These are phyloP conservation scores for Cantharis lateralis DNA, from an alignment of 2,888 invertebrate species.

Conservation along the genomic window DNA sequence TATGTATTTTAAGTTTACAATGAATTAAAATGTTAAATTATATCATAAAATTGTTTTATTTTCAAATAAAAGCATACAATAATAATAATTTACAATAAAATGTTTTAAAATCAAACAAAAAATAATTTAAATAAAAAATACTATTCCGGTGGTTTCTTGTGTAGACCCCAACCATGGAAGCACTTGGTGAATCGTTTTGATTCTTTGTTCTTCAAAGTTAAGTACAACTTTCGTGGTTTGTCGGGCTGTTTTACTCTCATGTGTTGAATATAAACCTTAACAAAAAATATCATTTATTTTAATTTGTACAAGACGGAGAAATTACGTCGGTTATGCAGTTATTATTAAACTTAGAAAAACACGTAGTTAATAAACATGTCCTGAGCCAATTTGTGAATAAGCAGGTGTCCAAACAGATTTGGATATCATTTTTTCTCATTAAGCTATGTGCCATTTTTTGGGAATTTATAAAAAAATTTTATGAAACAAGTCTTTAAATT, in stretches of 20 bases:
- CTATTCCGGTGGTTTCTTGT: constrained; percentile 81
- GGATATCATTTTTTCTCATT: no score
- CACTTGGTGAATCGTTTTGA: constrained; percentile 94
- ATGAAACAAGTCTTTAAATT: no score
- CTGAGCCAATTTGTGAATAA: no score
- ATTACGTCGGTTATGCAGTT: no score
- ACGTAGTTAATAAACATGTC: no score
- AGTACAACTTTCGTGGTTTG: constrained; percentile 84
- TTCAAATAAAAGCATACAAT: background rate
- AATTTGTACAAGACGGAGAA: background rate
- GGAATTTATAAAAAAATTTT: no score
- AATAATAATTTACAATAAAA: background rate
- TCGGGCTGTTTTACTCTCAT: constrained; percentile 94
- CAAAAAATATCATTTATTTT: background rate
- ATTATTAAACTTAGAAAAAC: no score
- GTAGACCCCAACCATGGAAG: constrained; percentile 97
- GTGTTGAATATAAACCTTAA: constrained; percentile 95
- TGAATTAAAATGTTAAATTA: background rate
- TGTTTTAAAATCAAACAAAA: background rate
- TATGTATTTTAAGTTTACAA: background rate
- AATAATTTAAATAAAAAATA: background rate
- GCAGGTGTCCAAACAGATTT: no score
- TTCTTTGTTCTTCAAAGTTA: constrained; percentile 96
- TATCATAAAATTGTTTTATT: background rate
- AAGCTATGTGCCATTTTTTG: no score